A percentile compares a stretch with the other conserved stretches of the same genome.
Conservation (phyloP, 1,140 invertebrate species). For the Sminthurides bifidus region DNA sequence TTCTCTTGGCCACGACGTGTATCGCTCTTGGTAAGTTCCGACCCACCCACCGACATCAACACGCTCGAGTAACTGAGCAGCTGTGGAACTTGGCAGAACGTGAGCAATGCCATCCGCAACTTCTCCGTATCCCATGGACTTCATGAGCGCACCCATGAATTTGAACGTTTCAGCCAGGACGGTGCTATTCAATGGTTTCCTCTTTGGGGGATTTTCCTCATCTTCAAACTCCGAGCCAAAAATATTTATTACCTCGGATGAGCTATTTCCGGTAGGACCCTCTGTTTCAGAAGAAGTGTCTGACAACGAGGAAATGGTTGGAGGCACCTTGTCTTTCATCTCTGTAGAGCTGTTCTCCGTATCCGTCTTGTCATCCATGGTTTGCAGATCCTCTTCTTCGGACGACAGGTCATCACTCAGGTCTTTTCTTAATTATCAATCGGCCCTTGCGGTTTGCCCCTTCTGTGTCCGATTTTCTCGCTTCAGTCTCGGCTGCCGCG, state of each 20-base stretch:
- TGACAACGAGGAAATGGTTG: not conserved
- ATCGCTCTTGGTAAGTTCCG: constrained; percentile 22
- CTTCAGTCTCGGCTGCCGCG: not conserved
- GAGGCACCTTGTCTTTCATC: not conserved
- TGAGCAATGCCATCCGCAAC: constrained; percentile 21
- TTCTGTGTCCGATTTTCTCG: not conserved
- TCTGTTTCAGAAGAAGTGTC: constrained; percentile 6
- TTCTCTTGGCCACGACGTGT: constrained; percentile 22
- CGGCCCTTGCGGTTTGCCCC: constrained; percentile 18
- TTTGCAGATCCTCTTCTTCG: constrained; percentile 20
- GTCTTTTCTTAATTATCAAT: constrained; percentile 27
- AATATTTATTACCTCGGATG: constrained; percentile 11
- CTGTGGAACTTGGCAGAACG: constrained; percentile 24
- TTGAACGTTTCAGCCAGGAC: constrained; percentile 27
- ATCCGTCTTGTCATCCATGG: not conserved
- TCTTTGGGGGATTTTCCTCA: constrained; percentile 11
- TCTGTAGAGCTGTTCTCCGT: constrained; percentile 4
- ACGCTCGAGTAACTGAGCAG: constrained; percentile 25
- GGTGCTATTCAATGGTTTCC: constrained; percentile 27
- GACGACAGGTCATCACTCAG: constrained; percentile 23
- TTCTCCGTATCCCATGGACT: constrained; percentile 22
- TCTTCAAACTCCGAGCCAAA: constrained; percentile 4
- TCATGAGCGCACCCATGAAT: constrained; percentile 23
- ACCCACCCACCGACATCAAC: constrained; percentile 31
- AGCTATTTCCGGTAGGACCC: constrained; percentile 1